Base-by-base conservation (phyloP, 2,888 invertebrate species). In the Troides aeacus region DNA sequence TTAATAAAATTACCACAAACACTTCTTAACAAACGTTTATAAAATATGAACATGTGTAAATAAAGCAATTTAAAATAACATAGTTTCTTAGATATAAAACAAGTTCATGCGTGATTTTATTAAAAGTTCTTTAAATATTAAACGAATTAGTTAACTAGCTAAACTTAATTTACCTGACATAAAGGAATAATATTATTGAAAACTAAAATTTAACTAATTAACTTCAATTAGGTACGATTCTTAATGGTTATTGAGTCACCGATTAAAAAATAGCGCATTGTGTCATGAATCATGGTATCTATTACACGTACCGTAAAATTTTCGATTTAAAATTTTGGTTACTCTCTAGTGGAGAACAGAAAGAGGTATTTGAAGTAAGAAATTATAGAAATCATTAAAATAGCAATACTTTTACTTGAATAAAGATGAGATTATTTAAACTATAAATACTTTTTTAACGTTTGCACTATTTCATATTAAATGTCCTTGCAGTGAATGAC, bases 401-500 rank as follows among this genome's bases (percentile, higher is more conserved):
- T 46, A 46, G 46, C 10, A 46, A 46, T 46, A 15, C 0, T 46
- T 2, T 46, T 46, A 46, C n/a, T 53, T n/a, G 18, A 15, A 46
- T 46, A 46, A 50, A 50, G 18, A n/a, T n/a, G 8, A 15, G n/a
- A 5, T 53, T 53, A 18, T 6, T n/a, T 53, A 5, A 6, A 12
- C 6, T 53, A 18, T 53, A 12, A n/a, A 53, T 53, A 53, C n/a
- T 53, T 53, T 53, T n/a, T 53, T 53, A 46, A 42, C 3, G 15
- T 15, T 2, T 17, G 46, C n/a, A 53, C 53, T n/a, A 53, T 53
- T 53, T 53, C 53, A n/a, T 53, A 18, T 12, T 53, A 77, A 74
- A 74, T 80, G 80, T 80, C 79, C 82, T 84, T 84, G 79, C 75
- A 76, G 71, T 73, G 84, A 86, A 86, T 88, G 84, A 84, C 78